Evolutionary conservation across 2,888 invertebrate genomes (phyloP).

Genomic region (Nowickia ferox): DNA sequence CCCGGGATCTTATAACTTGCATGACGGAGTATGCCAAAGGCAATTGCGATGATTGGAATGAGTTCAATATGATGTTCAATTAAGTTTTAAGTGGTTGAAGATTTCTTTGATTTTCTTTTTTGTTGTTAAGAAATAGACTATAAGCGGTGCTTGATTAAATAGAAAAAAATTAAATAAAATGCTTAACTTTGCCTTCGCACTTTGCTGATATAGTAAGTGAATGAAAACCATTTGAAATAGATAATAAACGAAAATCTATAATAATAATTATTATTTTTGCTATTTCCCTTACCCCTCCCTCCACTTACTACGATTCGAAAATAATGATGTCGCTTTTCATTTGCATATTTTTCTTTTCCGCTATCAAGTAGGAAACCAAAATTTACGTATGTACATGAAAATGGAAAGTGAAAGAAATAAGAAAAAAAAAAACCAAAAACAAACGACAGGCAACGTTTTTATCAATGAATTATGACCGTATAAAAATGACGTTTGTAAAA

Average conservation of each 20-base stretch:
- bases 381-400: constrained; percentile 1
- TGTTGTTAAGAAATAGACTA: too few relatives aligned
- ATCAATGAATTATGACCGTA: constrained; percentile 73
- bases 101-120: too few relatives aligned
- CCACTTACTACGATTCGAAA: background rate
- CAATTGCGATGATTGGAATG: constrained; percentile 90
- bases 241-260: constrained; percentile 54
- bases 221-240: constrained; percentile 42
- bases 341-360: constrained; percentile 25
- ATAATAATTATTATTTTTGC: constrained; percentile 25
- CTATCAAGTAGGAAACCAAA: background rate
- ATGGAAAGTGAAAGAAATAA: constrained; percentile 37
- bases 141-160: too few relatives aligned
- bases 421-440: constrained; percentile 9
- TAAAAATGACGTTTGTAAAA: constrained; percentile 73
- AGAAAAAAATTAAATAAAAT: too few relatives aligned
- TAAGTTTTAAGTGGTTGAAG: constrained; percentile 55
- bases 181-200: background rate
- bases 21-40: constrained; percentile 88
- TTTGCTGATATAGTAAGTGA: constrained; percentile 24
- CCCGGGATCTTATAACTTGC: constrained; percentile 87
- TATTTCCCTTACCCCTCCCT: background rate
- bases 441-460: constrained; percentile 50
- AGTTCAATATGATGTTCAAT: constrained; percentile 83
- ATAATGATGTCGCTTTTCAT: constrained; percentile 60